phyloP scores from a whole-genome alignment of 2,797 vertebrate genomes.

The Oceanodroma leucorhoa region DNA sequence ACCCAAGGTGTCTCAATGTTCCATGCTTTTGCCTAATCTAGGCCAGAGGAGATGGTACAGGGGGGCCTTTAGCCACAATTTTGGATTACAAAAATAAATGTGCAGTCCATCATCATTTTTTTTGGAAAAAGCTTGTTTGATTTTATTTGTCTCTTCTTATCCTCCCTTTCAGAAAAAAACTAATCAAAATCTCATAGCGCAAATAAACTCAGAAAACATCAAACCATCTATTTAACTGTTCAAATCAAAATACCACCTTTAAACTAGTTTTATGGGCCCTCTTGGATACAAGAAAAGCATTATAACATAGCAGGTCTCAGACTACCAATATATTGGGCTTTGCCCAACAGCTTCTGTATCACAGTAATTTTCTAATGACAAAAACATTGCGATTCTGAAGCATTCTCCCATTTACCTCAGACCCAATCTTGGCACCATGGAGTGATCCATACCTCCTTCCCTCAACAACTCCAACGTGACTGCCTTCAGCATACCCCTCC shows the following conservation, averaged over 20 bases:
- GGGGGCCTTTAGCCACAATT: accelerated
- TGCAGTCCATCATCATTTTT: background rate
- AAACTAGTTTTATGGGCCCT: background rate
- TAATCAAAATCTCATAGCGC: accelerated
- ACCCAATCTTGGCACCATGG: constrained; percentile 82
- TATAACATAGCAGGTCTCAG: background rate
- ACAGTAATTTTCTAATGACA: background rate
- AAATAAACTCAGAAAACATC: background rate
- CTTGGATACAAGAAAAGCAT: background rate
- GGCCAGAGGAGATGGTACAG: background rate
- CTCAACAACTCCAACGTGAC: constrained; percentile 72
- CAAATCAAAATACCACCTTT: background rate
- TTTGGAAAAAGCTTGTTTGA: background rate
- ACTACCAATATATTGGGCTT: background rate
- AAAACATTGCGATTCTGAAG: accelerated
- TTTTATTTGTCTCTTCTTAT: background rate
- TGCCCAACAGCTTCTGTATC: no score
- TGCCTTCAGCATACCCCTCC: constrained; percentile 85
- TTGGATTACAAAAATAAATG: background rate
- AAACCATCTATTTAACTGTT: background rate
- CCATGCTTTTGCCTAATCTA: background rate
- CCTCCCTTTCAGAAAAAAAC: background rate
- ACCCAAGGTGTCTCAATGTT: background rate
- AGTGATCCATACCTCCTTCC: constrained; percentile 78
- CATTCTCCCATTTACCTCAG: constrained; percentile 76